A percentile compares a stretch with the other conserved stretches of the same genome.
These are phyloP conservation scores for Trematocara zebra DNA, from an alignment of 2,113 vertebrate species.

Conservation along the genomic window DNA sequence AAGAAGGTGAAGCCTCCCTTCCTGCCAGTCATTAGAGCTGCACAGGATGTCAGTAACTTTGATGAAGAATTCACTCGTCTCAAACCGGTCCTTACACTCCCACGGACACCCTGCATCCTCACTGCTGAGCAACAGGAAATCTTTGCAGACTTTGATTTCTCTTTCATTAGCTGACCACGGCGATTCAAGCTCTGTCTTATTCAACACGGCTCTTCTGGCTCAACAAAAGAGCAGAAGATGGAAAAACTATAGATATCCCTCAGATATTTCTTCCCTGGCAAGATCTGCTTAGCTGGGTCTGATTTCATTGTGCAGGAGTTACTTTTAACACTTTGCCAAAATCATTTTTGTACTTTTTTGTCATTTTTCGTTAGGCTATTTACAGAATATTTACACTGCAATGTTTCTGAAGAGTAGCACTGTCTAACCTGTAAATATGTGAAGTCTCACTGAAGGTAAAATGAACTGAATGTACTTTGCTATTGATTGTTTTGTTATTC, in stretches of 20 bases:
- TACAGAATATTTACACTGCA: background rate
- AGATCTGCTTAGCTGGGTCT: background rate
- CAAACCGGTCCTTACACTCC: slow-evolving; percentile 79
- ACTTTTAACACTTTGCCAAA: background rate
- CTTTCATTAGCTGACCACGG: slow-evolving; percentile 41
- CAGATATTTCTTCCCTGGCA: background rate
- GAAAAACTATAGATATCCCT: background rate
- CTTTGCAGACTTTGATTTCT: slow-evolving; percentile 88
- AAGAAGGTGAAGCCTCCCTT: slow-evolving; percentile 80
- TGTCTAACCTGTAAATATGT: slow-evolving; percentile 6
- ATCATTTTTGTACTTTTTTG: background rate
- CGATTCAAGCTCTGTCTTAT: background rate
- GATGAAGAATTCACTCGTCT: slow-evolving; percentile 85
- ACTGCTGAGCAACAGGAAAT: slow-evolving; percentile 72
- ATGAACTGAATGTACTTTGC: background rate
- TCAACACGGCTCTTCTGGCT: background rate
- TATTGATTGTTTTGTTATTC: background rate
- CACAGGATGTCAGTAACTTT: slow-evolving; percentile 81
- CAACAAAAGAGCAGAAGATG: background rate
- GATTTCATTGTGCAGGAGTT: background rate
- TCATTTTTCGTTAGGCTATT: background rate
- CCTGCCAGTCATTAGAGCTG: slow-evolving; percentile 72
- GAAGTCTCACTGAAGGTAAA: background rate
- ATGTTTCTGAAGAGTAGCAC: background rate
- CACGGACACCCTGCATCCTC: slow-evolving; percentile 55